Base-by-base conservation (phyloP, 2,888 invertebrate genomes). In the Ormia ochracea region DNA sequence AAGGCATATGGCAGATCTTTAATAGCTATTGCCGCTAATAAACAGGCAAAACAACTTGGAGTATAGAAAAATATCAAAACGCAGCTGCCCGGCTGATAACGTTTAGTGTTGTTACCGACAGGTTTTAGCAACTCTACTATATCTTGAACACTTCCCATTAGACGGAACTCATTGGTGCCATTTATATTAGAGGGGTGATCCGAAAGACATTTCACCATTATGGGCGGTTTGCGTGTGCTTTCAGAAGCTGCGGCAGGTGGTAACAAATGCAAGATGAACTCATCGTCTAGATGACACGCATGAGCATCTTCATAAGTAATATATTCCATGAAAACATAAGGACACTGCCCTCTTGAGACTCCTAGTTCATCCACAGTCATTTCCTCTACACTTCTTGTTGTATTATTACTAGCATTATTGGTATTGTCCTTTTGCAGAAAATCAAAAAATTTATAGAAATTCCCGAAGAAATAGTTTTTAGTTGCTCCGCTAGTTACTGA, bases 1-100 rank as follows among this genome's bases (percentile, higher is more conserved):
- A 96, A 98, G 3, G 95, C 93, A 85, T 96, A 91, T 1, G 97
- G 95, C 26, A 98, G 88, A 0, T 97, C 96, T 91, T 98, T 98
- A 85, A 94, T 96, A 87, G 96, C 93, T 5, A 96, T 96, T 1
- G 97, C 98, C 6, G 96, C 95, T 87, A 94, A 93, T 17, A 96
- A 95, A 85, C 97, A 97, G 85, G 97, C 98, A 1, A 96, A 94
- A 86, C 98, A 98, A 87, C 95, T 94, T 81, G 94, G 93, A 0
- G 98, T 95, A 89, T 95, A 98, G 90, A 98, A 98, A 83, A 98
- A 90, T 3, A 98, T 94, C 19, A 96, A 89, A 1, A 95, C 92
- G 89, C 96, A 96, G 76, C 91, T 91, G 2, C 92, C 93, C 21
- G 93, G 92, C 83, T 92, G 93, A 23, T 91, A 91, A 38, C 93